Evolutionary conservation across 2,888 invertebrate genomes (phyloP), one percentile per base, ranked within the genome.

Genomic region (Augiades crinisus): DNA sequence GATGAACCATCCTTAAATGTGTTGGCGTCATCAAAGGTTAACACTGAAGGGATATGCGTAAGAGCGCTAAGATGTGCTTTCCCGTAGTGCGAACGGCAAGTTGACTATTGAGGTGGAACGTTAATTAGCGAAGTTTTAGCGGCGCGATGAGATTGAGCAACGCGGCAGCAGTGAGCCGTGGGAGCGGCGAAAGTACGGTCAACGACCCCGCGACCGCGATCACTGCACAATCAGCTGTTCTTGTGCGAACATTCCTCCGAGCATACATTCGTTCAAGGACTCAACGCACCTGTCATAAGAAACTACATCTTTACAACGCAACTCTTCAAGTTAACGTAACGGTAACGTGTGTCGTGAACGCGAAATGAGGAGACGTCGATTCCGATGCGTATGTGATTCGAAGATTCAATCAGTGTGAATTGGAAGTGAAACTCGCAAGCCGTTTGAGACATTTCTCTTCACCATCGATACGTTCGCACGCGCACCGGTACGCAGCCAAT

Each of bases 111-210:
- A 47, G 36, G 51, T 57, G 59, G 61, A 61, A 55, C 58, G 54
- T 51, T 62, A 66, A 64, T 65, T 63, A 70, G 73, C 76, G 67
- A 62, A 67, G 66, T 76, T 72, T 78, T 69, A 75, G 69, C 68
- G 69, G 60, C 45, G 10, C 52, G 45, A 52, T 60, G 60, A 50
- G 68, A 72, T 84, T 80, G 79, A 80, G 83, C 83, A 80, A 84
- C 67, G 71, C 54, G 53, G 54, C 77, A 62, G 62, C 68, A 61
- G 64, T 60, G 65, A 65, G 75, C 65, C 81, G 85, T 82, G 85
- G 84, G 82, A 85, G 80, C 77, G 83, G 85, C 86, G 87, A 88
- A 88, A 88, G 87, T 85, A 64, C 78, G 88, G 85, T 78, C 86
- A 73, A 72, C 71, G 81, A 87, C 80, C 85, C 68, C 72, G 59